These are phyloP conservation scores for Xiphophorus hellerii DNA, from an alignment of 2,113 vertebrate species.

Conservation along the genomic window DNA sequence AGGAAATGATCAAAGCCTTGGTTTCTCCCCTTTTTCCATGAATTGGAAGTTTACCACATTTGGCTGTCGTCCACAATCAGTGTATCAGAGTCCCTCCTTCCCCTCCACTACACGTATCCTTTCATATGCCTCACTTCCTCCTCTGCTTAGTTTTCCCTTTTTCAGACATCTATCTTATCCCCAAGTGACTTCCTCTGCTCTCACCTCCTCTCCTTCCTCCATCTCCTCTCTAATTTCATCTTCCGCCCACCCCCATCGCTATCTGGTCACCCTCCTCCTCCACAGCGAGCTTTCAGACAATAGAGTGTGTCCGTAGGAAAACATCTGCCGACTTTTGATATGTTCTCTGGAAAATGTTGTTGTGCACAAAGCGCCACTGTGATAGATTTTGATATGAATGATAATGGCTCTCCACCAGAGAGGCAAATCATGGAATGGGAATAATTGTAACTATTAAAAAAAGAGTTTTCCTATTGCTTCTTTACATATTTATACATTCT, in stretches of 20 bases:
- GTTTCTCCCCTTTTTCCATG: conserved; percentile 29
- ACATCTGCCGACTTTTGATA: background rate
- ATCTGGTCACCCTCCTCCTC: conserved; percentile 3
- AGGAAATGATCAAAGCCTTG: conserved; percentile 12
- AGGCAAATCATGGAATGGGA: too few species aligned
- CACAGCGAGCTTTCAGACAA: conserved; percentile 10
- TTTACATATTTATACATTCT: too few species aligned
- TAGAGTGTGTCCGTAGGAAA: conserved; percentile 12
- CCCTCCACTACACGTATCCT: conserved; percentile 9
- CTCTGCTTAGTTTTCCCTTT: conserved; percentile 21
- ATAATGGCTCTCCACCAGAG: too few species aligned
- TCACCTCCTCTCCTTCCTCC: conserved; percentile 45
- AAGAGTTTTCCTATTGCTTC: too few species aligned
- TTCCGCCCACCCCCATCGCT: conserved; percentile 13
- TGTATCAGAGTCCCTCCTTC: conserved; percentile 38
- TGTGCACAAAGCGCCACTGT: background rate
- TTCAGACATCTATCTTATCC: conserved; percentile 55
- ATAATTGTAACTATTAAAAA: too few species aligned
- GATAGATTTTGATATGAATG: too few species aligned
- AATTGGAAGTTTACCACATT: conserved; percentile 64
- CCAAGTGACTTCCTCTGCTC: conserved; percentile 46
- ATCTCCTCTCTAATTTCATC: conserved; percentile 39
- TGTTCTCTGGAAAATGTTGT: background rate
- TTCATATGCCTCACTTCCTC: conserved; percentile 37
- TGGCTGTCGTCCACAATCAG: conserved; percentile 45